Evolutionary conservation across 2,888 invertebrate genomes (phyloP).

Genomic region (Andrena flavipes): DNA sequence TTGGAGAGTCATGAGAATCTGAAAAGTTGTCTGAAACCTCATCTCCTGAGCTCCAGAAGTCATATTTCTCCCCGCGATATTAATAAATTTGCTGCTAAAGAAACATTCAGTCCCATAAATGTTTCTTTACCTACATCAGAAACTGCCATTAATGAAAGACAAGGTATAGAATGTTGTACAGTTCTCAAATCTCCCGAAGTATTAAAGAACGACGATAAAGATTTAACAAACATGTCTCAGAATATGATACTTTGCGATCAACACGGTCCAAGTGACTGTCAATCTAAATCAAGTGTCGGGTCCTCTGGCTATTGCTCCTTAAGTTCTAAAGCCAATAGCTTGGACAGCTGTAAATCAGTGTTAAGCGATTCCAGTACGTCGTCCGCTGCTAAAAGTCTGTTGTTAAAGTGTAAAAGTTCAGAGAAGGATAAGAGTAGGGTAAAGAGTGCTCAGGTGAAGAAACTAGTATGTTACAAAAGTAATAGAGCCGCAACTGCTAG

Average conservation of each 20-base stretch:
- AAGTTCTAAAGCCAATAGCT: slow-evolving; percentile 76
- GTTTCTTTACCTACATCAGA: slow-evolving; percentile 22
- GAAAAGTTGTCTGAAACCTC: slow-evolving; percentile 75
- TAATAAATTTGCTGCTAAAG: slow-evolving; percentile 31
- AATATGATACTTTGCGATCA: slow-evolving; percentile 37
- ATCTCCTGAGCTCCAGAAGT: slow-evolving; percentile 71
- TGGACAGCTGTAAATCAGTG: slow-evolving; percentile 80
- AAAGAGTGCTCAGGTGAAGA: slow-evolving; percentile 82
- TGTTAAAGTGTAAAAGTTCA: slow-evolving; percentile 68
- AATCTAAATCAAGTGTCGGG: slow-evolving; percentile 61
- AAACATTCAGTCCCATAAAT: slow-evolving; percentile 29
- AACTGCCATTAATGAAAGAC: neutral
- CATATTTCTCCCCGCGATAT: slow-evolving; percentile 40
- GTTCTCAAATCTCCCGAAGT: slow-evolving; percentile 13
- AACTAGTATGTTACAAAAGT: slow-evolving; percentile 85
- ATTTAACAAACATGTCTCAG: slow-evolving; percentile 14
- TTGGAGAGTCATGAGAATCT: slow-evolving; percentile 79
- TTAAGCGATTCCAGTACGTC: slow-evolving; percentile 79
- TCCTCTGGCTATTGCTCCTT: slow-evolving; percentile 68
- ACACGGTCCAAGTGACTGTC: slow-evolving; percentile 45
- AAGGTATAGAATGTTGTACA: slow-evolving; percentile 20
- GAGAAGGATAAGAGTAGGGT: slow-evolving; percentile 75
- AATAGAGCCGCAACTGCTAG: slow-evolving; percentile 89
- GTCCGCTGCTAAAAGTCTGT: slow-evolving; percentile 67
- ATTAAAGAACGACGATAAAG: slow-evolving; percentile 29